Conservation (phyloP, 1,140 invertebrate genomes). For the Drosophila subobscura region DNA sequence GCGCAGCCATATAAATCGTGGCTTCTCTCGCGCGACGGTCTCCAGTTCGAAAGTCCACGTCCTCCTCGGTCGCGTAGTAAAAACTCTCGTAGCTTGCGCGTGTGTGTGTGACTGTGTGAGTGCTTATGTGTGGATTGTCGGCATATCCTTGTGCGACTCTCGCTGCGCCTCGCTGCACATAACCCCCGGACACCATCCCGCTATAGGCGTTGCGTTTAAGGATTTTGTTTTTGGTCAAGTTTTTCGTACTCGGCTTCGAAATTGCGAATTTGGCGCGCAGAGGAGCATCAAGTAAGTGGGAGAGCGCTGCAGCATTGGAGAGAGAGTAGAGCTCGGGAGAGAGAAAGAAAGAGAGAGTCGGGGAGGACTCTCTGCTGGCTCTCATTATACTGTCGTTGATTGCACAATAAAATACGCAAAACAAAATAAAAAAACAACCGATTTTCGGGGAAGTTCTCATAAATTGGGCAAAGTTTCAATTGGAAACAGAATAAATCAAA, state of each 20-base stretch:
- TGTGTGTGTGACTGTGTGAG: no score
- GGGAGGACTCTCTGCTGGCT: slow-evolving; percentile 4
- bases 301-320: slow-evolving; percentile 9
- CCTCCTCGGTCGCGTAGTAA: slow-evolving; percentile 56
- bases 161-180: slow-evolving; percentile 62
- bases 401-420: slow-evolving; percentile 70
- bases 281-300: slow-evolving; percentile 64
- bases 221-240: slow-evolving; percentile 64
- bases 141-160: slow-evolving; percentile 54
- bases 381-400: slow-evolving; percentile 37
- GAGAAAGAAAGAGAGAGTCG: slow-evolving; percentile 20
- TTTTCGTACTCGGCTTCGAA: slow-evolving; percentile 55
- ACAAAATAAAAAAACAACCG: slow-evolving; percentile 26
- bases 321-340: not conserved
- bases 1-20: slow-evolving; percentile 70
- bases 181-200: slow-evolving; percentile 19
- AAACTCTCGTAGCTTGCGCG: slow-evolving; percentile 22
- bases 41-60: slow-evolving; percentile 37
- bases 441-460: slow-evolving; percentile 45
- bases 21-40: slow-evolving; percentile 33
- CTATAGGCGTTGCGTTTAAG: not conserved
- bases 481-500: slow-evolving; percentile 43
- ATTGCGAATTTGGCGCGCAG: slow-evolving; percentile 72
- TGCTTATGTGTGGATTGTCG: slow-evolving; percentile 29
- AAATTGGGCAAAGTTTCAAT: slow-evolving; percentile 54